Evolutionary conservation across 2,113 vertebrate genomes (phyloP), one percentile per base, ranked within the genome.

Genomic region (Leucosticte australis): DNA sequence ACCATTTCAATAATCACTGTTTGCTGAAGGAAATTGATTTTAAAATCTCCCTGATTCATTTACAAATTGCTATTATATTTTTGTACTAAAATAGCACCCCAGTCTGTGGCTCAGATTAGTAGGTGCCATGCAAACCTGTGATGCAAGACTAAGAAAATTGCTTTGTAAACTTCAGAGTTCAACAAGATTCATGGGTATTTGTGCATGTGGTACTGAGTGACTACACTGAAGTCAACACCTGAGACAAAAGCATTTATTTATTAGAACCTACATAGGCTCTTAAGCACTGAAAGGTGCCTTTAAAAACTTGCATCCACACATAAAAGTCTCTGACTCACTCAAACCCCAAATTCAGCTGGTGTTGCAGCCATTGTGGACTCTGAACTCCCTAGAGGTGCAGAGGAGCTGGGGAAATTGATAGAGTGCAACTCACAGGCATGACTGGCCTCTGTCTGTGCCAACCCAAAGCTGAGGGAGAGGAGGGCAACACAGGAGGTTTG

Each of bases 21-120:
- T 94, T 87, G 65, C 88, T 89, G 60, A 94, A 88, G 73, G 70
- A 94, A 84, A 95, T 60, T 37, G 94, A 93, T 93, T 94, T 92
- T 60, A 22, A 95, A 95, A 92, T 88, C 80, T 94, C 55, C 46
- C 13, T 15, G 42, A 75, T 90, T 81, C 12, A 41, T 93, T 94
- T 89, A 90, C 49, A 92, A 86, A 89, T 87, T 56, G 41, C 17
- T 73, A 26, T 33, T 71, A 28, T 63, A 77, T 85, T 86, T 77
- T 55, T 64, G 46, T 63, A 52, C 46, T 78, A 12, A 76, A 83
- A 39, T 57, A 77, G 75, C 27, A 86, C 30, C 47, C 31, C 16
- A 14, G 81, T 20, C 78, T 63, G 23, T 49, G 68, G 31, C 71
- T 69, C 35, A 71, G 47, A 88, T 67, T 28, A 74, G 15, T 47